These are phyloP conservation scores for Spongilla lacustris DNA, from an alignment of 37 sponge, comb jelly and placozoan genomes.

Conservation along the genomic window DNA sequence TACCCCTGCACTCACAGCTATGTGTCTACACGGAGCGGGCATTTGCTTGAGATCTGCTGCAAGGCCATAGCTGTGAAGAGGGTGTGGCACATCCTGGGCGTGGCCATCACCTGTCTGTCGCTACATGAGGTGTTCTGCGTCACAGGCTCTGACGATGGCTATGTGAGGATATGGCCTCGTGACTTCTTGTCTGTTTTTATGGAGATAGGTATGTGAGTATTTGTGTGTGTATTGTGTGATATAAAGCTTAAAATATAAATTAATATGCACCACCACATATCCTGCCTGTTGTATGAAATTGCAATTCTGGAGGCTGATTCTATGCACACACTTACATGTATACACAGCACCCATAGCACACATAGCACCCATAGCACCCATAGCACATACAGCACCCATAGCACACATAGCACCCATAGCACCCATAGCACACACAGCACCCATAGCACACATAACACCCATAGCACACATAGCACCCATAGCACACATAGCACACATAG, in stretches of 20 bases:
- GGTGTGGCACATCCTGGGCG: constrained; percentile 74
- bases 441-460: too few species aligned
- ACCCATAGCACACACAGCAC: too few species aligned
- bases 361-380: too few species aligned
- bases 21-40: constrained; percentile 68
- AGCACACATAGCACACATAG: too few species aligned
- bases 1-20: constrained; percentile 35
- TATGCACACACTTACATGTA: too few species aligned
- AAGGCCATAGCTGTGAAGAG: constrained; percentile 49
- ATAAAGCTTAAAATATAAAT: background rate
- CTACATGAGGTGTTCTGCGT: constrained; percentile 80
- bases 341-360: background rate
- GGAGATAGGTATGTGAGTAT: constrained; percentile 69
- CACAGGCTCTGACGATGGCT: constrained; percentile 85
- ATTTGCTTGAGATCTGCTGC: constrained; percentile 75
- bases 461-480: too few species aligned
- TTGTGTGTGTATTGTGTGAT: background rate
- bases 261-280: background rate
- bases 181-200: constrained; percentile 78
- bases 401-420: too few species aligned
- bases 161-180: constrained; percentile 84
- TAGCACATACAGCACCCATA: too few species aligned
- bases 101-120: constrained; percentile 63
- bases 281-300: too few species aligned
- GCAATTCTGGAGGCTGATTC: too few species aligned